Evolutionary conservation across 2,888 invertebrate species (phyloP).

Genomic region (Clistopyga incitator): DNA sequence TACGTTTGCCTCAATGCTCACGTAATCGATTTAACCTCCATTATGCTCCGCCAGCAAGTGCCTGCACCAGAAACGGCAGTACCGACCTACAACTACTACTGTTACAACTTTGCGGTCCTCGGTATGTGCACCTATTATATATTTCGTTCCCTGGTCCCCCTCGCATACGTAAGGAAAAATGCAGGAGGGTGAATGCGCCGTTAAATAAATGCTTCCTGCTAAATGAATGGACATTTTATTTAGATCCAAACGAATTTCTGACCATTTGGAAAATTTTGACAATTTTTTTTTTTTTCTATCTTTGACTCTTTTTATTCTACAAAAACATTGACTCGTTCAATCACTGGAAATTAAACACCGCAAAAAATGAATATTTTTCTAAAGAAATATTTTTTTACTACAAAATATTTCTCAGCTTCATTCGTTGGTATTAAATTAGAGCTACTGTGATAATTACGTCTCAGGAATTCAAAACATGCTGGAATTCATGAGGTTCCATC

Average conservation of each 20-base stretch:
- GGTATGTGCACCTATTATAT: background rate
- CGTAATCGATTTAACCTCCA: conserved; percentile 67
- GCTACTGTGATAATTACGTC: background rate
- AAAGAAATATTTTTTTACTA: no score
- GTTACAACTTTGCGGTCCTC: conserved; percentile 44
- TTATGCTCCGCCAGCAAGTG: conserved; percentile 61
- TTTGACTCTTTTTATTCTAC: no score
- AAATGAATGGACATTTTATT: no score
- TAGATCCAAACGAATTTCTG: no score
- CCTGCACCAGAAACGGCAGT: conserved; percentile 59
- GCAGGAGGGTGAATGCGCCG: background rate
- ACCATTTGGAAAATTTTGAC: no score
- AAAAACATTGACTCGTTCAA: no score
- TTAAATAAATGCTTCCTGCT: no score
- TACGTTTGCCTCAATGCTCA: conserved; percentile 65
- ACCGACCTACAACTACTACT: conserved; percentile 25
- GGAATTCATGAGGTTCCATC: background rate
- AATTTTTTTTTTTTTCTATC: no score
- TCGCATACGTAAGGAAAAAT: conserved; percentile 4
- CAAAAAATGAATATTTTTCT: no score
- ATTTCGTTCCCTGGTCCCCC: conserved; percentile 22
- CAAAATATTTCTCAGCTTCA: background rate
- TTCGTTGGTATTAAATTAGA: background rate
- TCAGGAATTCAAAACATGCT: background rate
- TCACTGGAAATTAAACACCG: no score